Evolutionary conservation across 2,113 vertebrate genomes (phyloP).

Genomic region (Urocynchramus pylzowi): DNA sequence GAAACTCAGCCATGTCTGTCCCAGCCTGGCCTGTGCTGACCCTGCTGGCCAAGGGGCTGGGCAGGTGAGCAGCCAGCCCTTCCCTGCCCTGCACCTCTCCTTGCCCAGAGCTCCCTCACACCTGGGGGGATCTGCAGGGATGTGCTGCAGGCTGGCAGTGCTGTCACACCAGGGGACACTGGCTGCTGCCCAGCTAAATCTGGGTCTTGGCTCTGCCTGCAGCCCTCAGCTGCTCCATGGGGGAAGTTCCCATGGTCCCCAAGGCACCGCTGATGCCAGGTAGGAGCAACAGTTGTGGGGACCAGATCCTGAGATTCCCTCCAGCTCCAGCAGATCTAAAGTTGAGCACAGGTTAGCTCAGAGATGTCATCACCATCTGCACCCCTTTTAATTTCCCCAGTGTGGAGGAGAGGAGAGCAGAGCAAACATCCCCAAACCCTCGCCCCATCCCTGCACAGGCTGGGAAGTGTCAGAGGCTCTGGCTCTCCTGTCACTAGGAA

Average conservation of each 20-base stretch:
- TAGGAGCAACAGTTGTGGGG: not conserved
- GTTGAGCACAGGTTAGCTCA: not conserved
- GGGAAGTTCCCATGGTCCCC: not conserved
- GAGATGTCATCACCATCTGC: not conserved
- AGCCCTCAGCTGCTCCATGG: not conserved
- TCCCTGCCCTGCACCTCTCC: not conserved
- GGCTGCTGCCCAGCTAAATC: not conserved
- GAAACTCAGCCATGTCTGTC: not conserved
- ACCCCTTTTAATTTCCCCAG: not conserved
- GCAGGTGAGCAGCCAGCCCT: not conserved
- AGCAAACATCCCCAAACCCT: not conserved
- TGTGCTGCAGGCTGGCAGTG: not conserved
- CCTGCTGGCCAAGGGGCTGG: accelerated
- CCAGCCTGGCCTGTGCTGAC: not conserved
- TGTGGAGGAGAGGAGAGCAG: not conserved
- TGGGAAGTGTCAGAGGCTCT: accelerated
- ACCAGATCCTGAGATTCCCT: not conserved
- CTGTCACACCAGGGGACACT: not conserved
- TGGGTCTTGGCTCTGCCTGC: not conserved
- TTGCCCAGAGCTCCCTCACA: not conserved
- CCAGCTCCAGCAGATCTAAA: not conserved
- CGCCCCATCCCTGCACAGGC: not conserved
- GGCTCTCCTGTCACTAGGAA: not conserved
- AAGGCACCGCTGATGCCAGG: not conserved
- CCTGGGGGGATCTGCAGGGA: accelerated